Base-by-base conservation (phyloP, 2,797 vertebrate species). In the Micromesistius poutassou region DNA sequence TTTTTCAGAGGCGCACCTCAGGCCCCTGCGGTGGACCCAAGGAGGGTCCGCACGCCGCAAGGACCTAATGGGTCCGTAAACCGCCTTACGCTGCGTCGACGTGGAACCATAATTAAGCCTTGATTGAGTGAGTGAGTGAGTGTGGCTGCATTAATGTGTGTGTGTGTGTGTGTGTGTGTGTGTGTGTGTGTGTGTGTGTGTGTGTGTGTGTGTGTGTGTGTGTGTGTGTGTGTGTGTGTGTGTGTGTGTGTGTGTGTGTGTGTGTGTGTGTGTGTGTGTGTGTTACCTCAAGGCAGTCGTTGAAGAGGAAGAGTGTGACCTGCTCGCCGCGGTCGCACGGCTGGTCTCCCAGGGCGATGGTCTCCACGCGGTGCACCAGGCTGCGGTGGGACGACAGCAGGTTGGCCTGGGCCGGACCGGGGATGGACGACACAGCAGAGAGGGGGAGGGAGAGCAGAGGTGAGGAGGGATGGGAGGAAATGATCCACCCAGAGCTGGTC, bases 241-340 rank as follows among this genome's bases (percentile, higher is more conserved):
- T 50, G 46, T 50, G 16, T 19, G 31, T 10, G 9, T 36, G 16
- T 14, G 6, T 38, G n/a, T 66, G 19, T 66, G 76, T n/a, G 25
- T 25, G 46, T 66, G 9, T 28, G 13, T 1, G 5, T 55, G 50
- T 68, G n/a, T 30, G 13, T 68, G 46, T 19, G 9, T 2, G 74
- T 28, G 70, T 94, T 94, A 98, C 98, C 97, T 99, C 98, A 0
- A 99, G 93, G 86, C 98, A 99, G 86, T 99, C 97, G 75, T 94
- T 99, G 93, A 99, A 99, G 80, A 99, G 96, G 80, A 99, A 99
- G 36, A 99, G 95, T 0, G 97, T 98, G 82, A 99, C 98, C 76
- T 97, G 93, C 80, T 99, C 97, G 35, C 98, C 98, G 30, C 96
- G 95, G 91, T 99, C 98, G 91, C 97, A 99, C 3, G 97, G 95